Base-by-base conservation (phyloP, 2,113 vertebrate genomes). In the Esox niger region DNA sequence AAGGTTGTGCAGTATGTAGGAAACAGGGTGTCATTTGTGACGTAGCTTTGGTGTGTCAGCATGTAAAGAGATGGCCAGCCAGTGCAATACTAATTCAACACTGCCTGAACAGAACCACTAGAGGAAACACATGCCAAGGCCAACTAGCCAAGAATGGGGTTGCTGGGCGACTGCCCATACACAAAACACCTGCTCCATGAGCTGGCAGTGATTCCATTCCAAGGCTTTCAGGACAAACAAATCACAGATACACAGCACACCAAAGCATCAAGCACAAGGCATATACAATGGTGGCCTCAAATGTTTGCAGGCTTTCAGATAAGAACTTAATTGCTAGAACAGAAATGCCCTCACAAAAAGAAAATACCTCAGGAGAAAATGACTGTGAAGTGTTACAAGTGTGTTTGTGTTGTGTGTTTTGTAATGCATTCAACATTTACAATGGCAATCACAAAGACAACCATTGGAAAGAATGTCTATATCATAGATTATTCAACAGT, bases 121-220 rank as follows among this genome's bases (percentile, higher is more conserved):
- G 47, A 67, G 61, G 52, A 29, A 56, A 17, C 31, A 7, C 29
- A 17, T 65, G 46, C 47, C 73, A 72, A 78, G 43, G 73, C 71
- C 56, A 63, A 62, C 35, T 62, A 61, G 64, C 35, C 66, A 79
- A 78, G 58, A 58, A 30, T 76, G 58, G 57, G 47, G 69, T 86
- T 82, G 71, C 83, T 46, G 65, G 52, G 83, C 58, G 59, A 85
- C 75, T 46, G 70, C 58, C 57, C 52, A 73, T 31, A 47, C 55
- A 73, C 35, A 47, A 52, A 71, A 80, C 70, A 66, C 46, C 60
- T 64, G 69, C 65, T 76, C 32, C 17, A 4, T 15, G 61, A 1
- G 38, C 35, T 43, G 58, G 35, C 31, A 32, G 35, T 33, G 33
- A 56, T 56, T 49, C 35, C 64, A 70, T n/a, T 10, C 27, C 13